Evolutionary conservation across 2,888 invertebrate genomes (phyloP), one percentile per base, ranked within the genome.

Genomic region (Athetis lepigone): DNA sequence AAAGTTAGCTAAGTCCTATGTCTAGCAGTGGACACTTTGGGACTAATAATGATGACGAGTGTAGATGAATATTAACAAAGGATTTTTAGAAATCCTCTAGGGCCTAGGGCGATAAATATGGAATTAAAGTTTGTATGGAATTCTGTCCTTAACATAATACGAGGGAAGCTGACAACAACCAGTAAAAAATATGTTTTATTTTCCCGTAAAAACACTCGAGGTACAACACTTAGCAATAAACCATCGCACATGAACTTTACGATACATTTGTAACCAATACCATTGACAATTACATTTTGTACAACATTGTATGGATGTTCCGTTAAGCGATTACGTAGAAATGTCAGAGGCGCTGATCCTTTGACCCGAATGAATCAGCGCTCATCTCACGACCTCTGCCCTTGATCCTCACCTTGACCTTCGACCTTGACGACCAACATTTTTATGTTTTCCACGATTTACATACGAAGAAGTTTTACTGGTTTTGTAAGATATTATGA

Each of bases 321-420:
- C 80, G 79, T 75, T 79, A 79, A 77, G 64, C 75, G 75, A 64
- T 80, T 80, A 81, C 73, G 72, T 75, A 62, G 57, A 70, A 80
- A 81, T 81, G 81, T 81, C 84, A 84, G 79, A 79, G 83, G 84
- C 84, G 74, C 70, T 57, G 81, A 85, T 85, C 87, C 86, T 86
- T 79, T 82, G 81, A 75, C 83, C 80, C 74, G 81, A 74, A 80
- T 80, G 83, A 84, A 85, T 83, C 78, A 81, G 80, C 78, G 82
- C 79, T 79, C 83, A 83, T 86, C 87, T 77, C 86, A 83, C 86
- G 87, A 85, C 79, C 79, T 73, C 58, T 83, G 83, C 81, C 87
- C 85, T 67, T 78, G 83, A 80, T 83, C 83, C 73, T 80, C 77
- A 82, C 82, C 84, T 79, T 83, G 85, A 74, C 79, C 70, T 51